Evolutionary conservation across 2,888 invertebrate species (phyloP), one percentile per base, ranked within the genome.

Genomic region (Aporophyla nigra): DNA sequence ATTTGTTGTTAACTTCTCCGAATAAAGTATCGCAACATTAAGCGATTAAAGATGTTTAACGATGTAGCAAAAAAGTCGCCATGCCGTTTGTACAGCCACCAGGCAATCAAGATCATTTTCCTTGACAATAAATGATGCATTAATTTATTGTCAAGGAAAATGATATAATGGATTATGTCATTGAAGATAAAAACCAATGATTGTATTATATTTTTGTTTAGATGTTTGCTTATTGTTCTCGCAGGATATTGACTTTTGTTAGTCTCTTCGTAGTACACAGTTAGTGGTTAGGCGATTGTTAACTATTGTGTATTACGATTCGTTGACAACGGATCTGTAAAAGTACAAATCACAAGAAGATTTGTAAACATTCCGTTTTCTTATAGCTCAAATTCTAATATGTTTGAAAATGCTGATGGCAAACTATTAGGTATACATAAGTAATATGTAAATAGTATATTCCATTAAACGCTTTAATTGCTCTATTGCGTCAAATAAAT

Each of bases 11-110:
- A 71, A 51, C 53, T 67, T 84, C 69, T 21, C 56, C 74, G 71
- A 75, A 78, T 63, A 71, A 77, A 74, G 67, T 75, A 76, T 78
- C 56, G 78, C 75, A 72, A 83, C 62, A 78, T 76, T 78, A 73
- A 63, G 69, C 68, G 77, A 80, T 80, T 82, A 82, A 78, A 81
- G 14, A 69, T 51, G 9, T 75, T 78, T 80, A 66, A 76, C 68
- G 74, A 78, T 65, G 51, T 16, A 61, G 65, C 65, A 40, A 58
- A 74, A 66, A 46, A 43, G 51, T 56, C 62, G 58, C 16, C 33
- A 70, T 62, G 46, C 49, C 43, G 71, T 68, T 67, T 76, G 33
- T 58, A 43, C 27, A 49, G 43, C 7, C 68, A 27, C 61, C 56
- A 58, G 43, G 63, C 51, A 51, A 81, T 67, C 63, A 49, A 71